phyloP scores from a whole-genome alignment of 2,113 vertebrate species.

The Mixornis gularis region DNA sequence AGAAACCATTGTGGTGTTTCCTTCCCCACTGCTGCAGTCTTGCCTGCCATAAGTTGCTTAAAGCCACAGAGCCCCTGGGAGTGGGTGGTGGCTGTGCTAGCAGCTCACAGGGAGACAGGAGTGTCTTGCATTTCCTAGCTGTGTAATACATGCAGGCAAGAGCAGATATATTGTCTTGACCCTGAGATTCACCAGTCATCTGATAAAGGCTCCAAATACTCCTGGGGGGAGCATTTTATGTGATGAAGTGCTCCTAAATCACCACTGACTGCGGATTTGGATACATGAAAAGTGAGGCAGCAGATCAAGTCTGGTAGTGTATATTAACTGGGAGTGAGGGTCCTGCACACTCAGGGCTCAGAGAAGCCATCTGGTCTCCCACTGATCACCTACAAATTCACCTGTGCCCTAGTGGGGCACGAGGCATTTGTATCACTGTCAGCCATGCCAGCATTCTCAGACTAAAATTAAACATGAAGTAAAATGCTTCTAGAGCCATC shows the following conservation, averaged over 20 bases:
- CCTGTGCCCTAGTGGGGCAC: background rate
- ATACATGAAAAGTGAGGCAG: background rate
- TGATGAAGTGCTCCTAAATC: background rate
- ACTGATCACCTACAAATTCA: background rate
- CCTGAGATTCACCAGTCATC: background rate
- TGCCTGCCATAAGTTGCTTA: background rate
- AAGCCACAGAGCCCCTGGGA: background rate
- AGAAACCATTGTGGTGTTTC: background rate
- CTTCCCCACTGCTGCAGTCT: background rate
- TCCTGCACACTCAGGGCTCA: background rate
- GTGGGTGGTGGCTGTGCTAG: background rate
- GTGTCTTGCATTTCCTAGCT: background rate
- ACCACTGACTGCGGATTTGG: background rate
- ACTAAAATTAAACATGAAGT: background rate
- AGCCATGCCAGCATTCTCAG: background rate
- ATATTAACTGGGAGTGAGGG: background rate
- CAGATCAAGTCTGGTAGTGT: background rate
- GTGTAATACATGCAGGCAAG: background rate
- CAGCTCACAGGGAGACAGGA: background rate
- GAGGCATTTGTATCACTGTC: accelerated
- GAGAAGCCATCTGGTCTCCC: background rate
- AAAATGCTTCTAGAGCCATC: background rate
- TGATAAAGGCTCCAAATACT: background rate
- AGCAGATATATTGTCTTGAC: background rate
- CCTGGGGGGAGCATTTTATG: background rate